phyloP scores from a whole-genome alignment of 1,140 invertebrate genomes.

The Laupala kohalensis region DNA sequence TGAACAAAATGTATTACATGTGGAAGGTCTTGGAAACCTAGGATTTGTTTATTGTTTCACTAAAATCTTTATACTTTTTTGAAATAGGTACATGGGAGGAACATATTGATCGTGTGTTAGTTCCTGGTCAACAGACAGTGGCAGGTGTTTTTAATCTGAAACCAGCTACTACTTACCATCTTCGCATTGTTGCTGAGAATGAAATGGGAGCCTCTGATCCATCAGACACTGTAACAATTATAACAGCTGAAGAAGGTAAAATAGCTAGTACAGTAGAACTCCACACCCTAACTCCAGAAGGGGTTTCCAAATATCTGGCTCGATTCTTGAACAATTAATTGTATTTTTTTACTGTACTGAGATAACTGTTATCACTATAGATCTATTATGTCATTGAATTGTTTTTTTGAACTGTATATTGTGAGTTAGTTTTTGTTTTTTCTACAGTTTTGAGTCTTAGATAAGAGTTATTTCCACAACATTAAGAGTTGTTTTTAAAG shows the following conservation, averaged over 20 bases:
- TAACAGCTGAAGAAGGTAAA: conserved; percentile 80
- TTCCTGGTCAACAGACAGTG: conserved; percentile 72
- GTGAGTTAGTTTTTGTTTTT: too few species aligned
- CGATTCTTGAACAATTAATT: too few species aligned
- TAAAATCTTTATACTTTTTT: conserved; percentile 9
- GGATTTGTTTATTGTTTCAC: background rate
- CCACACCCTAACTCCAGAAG: too few species aligned
- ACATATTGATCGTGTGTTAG: conserved; percentile 70
- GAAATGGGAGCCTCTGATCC: conserved; percentile 83
- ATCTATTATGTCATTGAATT: too few species aligned
- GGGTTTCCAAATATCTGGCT: too few species aligned
- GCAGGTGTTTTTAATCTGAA: conserved; percentile 76
- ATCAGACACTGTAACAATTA: conserved; percentile 82
- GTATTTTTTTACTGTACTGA: too few species aligned
- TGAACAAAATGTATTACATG: background rate
- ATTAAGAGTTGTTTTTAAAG: too few species aligned
- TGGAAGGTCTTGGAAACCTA: background rate
- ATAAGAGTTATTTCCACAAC: too few species aligned
- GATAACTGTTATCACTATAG: too few species aligned
- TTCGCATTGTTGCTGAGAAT: conserved; percentile 88
- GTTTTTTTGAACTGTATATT: too few species aligned
- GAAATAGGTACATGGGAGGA: conserved; percentile 43
- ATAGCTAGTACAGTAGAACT: background rate
- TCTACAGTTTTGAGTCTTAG: too few species aligned
- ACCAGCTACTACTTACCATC: conserved; percentile 83